Percentiles rank a stretch among this genome's conserved stretches.
phyloP scores from a whole-genome alignment of 2,797 vertebrate species.

The Apogon hyalosoma region DNA sequence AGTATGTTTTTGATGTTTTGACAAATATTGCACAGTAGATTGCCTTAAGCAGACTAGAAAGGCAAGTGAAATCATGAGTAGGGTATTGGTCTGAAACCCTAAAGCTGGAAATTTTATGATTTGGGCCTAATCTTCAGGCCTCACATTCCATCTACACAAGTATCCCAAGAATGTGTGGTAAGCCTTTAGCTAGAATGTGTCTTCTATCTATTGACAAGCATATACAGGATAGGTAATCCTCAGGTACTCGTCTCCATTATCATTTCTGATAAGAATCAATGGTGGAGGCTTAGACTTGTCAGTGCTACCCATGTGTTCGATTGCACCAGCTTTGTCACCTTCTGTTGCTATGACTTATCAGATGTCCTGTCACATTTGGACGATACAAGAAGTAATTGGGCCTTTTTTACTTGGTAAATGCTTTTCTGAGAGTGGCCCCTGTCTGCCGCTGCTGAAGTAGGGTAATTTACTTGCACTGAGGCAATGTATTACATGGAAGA shows the following conservation, averaged over 20 bases:
- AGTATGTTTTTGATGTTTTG: not conserved
- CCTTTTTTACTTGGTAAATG: constrained; percentile 55
- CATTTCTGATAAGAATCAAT: constrained; percentile 53
- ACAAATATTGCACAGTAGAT: not conserved
- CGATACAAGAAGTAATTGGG: constrained; percentile 46
- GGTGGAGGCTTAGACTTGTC: constrained; percentile 37
- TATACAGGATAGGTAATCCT: constrained; percentile 52
- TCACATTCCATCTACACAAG: constrained; percentile 20
- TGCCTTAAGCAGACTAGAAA: not conserved
- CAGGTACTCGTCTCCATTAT: constrained; percentile 50
- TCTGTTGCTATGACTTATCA: constrained; percentile 44
- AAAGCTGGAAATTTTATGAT: constrained; percentile 13
- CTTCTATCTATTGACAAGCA: constrained; percentile 48
- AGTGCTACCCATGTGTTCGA: constrained; percentile 20
- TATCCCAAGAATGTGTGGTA: constrained; percentile 32
- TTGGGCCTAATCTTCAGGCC: constrained; percentile 28
- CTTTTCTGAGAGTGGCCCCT: constrained; percentile 49
- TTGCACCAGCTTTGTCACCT: constrained; percentile 29
- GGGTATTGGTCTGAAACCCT: constrained; percentile 1
- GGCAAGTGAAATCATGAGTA: not conserved
- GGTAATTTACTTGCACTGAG: constrained; percentile 57
- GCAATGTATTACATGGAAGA: constrained; percentile 44
- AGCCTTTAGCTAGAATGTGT: constrained; percentile 34
- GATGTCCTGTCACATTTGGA: constrained; percentile 51
- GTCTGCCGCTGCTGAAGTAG: constrained; percentile 51